Evolutionary conservation across 2,113 vertebrate genomes (phyloP), one percentile per base, ranked within the genome.

Genomic region (Raja brachyura): DNA sequence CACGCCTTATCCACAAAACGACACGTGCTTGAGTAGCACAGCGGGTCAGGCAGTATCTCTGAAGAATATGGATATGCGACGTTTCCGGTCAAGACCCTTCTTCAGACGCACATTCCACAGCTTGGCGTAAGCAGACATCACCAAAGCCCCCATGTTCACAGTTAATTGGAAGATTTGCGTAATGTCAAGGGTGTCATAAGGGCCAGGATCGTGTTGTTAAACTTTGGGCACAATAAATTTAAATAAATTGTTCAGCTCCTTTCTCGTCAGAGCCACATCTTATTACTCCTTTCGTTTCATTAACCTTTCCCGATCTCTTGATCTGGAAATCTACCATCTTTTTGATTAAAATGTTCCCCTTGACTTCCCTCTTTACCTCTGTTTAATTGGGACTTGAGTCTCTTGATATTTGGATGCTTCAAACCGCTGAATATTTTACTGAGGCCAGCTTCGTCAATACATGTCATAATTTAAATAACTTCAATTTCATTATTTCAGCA

Each of bases 241-340:
- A 10, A 25, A 56, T 16, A 88, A 16, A 31, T n/a, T 61, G 11
- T 14, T 88, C 28, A 31, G 33, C 18, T 63, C 22, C 13, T 63
- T 88, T 16, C 59, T 88, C 83, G n/a, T 4, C 59, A 88, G 83
- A 31, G 31, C 1, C 75, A 77, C 11, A 33, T 33, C 75, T 13
- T 33, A 33, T 77, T 77, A 13, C 59, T 63, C 61, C 59, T 28
- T 63, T 88, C 31, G 59, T 31, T 88, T 88, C 83, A 66, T 63
- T 63, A n/a, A 88, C 83, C 83, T 88, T 88, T 88, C 14, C 59
- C 14, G 59, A 33, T 88, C 61, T n/a, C 83, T 86, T 86, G 83
- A 63, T 88, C 28, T 13, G 16, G 13, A 16, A 18, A 59, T 63
- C 61, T 63, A 88, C n/a, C 83, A 88, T 63, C 59, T 88, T 88